These are phyloP conservation scores for Meteorus cinctellus DNA, from an alignment of 2,888 invertebrate species.

Conservation along the genomic window DNA sequence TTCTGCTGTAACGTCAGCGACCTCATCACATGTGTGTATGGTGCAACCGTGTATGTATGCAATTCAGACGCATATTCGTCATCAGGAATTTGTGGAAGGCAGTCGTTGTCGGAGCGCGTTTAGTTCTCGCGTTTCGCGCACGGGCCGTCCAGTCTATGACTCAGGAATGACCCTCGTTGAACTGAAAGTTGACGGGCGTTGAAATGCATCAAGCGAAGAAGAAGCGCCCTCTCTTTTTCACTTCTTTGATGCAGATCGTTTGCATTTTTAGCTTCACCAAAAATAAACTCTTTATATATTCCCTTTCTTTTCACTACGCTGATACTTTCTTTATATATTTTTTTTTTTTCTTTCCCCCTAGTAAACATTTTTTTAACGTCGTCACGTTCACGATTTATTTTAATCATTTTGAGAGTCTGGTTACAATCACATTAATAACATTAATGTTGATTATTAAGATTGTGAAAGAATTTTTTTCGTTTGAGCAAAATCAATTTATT, in stretches of 20 bases:
- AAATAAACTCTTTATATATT: slow-evolving; percentile 44
- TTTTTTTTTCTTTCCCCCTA: neutral
- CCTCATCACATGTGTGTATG: neutral
- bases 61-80: slow-evolving; percentile 63
- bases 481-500: too few relatives aligned
- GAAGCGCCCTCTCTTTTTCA: slow-evolving; percentile 33
- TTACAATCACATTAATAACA: too few relatives aligned
- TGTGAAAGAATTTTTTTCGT: too few relatives aligned
- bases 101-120: slow-evolving; percentile 25
- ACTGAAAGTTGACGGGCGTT: slow-evolving; percentile 56
- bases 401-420: neutral
- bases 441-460: too few relatives aligned
- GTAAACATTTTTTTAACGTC: neutral
- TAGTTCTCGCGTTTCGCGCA: slow-evolving; percentile 48
- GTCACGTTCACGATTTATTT: neutral
- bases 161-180: slow-evolving; percentile 70
- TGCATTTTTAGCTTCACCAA: slow-evolving; percentile 46
- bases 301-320: slow-evolving; percentile 36
- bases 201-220: slow-evolving; percentile 45
- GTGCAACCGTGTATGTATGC: slow-evolving; percentile 30
- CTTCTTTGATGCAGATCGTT: slow-evolving; percentile 30
- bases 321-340: neutral
- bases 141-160: slow-evolving; percentile 69
- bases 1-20: slow-evolving; percentile 15
- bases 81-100: slow-evolving; percentile 68